A percentile compares a stretch with the other conserved stretches of the same genome.
phyloP scores from a whole-genome alignment of 2,888 invertebrate genomes.

The Agrilus biguttatus region DNA sequence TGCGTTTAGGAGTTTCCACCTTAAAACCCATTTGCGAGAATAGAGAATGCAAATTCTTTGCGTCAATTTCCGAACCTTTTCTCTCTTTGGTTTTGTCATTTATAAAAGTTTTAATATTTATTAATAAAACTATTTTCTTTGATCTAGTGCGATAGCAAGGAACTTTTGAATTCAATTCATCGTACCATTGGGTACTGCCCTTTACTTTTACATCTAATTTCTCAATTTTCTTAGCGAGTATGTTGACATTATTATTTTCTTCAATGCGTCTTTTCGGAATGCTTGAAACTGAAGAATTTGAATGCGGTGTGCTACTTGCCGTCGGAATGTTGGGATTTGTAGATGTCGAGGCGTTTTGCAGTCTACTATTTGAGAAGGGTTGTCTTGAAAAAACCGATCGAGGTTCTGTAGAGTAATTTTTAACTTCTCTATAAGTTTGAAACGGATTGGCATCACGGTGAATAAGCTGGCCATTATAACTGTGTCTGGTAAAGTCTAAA shows the following conservation, averaged over 20 bases:
- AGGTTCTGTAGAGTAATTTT: not conserved
- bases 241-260: too few species aligned
- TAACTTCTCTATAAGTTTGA: too few species aligned
- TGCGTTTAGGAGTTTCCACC: conserved; percentile 25
- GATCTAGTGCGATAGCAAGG: conserved; percentile 20
- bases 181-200: conserved; percentile 8
- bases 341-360: not conserved
- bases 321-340: not conserved
- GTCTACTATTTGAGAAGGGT: not conserved
- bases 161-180: conserved; percentile 8
- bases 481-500: too few species aligned
- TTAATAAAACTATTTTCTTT: conserved; percentile 19
- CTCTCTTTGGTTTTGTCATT: conserved; percentile 19
- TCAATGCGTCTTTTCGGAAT: not conserved
- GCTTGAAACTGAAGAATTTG: not conserved
- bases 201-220: conserved; percentile 3
- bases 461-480: too few species aligned
- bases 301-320: not conserved
- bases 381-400: conserved; percentile 2
- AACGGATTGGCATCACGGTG: too few species aligned
- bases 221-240: not conserved
- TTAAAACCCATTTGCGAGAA: conserved; percentile 44
- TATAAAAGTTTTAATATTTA: conserved; percentile 26
- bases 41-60: conserved; percentile 39
- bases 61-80: conserved; percentile 46